Conservation (phyloP, 2,888 invertebrate species). For the Zhengitettix transpicula region DNA sequence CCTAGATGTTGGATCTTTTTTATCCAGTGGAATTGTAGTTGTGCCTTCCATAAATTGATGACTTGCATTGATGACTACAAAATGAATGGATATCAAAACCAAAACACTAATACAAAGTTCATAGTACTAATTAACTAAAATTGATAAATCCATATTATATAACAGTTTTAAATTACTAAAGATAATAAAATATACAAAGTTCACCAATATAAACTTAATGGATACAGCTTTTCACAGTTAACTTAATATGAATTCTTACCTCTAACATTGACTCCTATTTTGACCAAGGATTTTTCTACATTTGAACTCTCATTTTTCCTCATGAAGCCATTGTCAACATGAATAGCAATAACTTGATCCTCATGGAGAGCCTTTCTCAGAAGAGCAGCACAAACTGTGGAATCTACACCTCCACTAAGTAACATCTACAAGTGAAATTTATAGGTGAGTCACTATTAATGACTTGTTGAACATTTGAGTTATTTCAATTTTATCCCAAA, state of each 20-base stretch:
- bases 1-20: constrained; percentile 29
- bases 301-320: constrained; percentile 83
- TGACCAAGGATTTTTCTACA: constrained; percentile 68
- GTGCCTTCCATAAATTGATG: constrained; percentile 45
- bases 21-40: constrained; percentile 57
- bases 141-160: too few relatives aligned
- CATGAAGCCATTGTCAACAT: constrained; percentile 99
- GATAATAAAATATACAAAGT: neutral
- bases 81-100: neutral
- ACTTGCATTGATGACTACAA: constrained; percentile 31
- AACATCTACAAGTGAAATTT: constrained; percentile 42
- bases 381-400: constrained; percentile 96
- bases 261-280: constrained; percentile 52
- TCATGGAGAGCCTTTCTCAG: constrained; percentile 76
- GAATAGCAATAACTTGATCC: constrained; percentile 87
- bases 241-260: neutral
- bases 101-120: neutral
- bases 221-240: too few relatives aligned
- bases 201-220: neutral
- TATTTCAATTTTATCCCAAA: too few relatives aligned
- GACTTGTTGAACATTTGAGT: too few relatives aligned
- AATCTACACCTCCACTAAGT: constrained; percentile 97
- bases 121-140: too few relatives aligned
- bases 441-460: constrained; percentile 10
- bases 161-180: neutral